These are phyloP conservation scores for Chaunax sp. DNA, from an alignment of 2,797 vertebrate genomes.

Conservation along the genomic window DNA sequence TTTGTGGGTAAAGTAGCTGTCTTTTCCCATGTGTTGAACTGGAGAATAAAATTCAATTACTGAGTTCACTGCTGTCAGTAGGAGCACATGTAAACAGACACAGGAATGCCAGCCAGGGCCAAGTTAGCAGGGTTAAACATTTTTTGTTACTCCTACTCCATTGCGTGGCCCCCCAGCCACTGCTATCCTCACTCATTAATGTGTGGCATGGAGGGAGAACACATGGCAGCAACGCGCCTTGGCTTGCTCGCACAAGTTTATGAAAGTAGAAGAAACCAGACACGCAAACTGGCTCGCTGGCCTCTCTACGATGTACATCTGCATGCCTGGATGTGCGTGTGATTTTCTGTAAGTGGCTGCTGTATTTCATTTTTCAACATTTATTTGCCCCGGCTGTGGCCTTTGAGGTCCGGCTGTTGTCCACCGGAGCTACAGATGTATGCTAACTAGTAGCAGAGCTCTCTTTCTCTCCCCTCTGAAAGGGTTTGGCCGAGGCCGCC, in stretches of 20 bases:
- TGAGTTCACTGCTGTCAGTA: conserved; percentile 56
- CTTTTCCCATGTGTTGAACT: conserved; percentile 60
- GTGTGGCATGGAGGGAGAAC: conserved; percentile 68
- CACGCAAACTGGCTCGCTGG: conserved; percentile 67
- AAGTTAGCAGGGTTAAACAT: conserved; percentile 56
- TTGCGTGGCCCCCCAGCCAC: conserved; percentile 50
- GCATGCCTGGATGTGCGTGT: conserved; percentile 50
- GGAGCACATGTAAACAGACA: conserved; percentile 63
- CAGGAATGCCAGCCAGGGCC: conserved; percentile 34
- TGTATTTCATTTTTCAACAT: conserved; percentile 76
- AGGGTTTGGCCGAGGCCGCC: conserved; percentile 66
- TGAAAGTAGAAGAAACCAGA: conserved; percentile 66
- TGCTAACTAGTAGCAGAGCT: conserved; percentile 79
- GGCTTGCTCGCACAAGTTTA: conserved; percentile 55
- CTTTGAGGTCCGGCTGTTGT: conserved; percentile 63
- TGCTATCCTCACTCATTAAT: conserved; percentile 69
- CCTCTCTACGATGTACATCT: conserved; percentile 19
- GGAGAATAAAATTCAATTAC: conserved; percentile 58
- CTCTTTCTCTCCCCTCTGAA: conserved; percentile 34
- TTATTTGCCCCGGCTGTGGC: conserved; percentile 65
- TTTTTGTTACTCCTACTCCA: conserved; percentile 43
- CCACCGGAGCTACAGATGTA: conserved; percentile 74
- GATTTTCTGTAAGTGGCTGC: conserved; percentile 58
- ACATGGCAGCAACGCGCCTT: conserved; percentile 72
- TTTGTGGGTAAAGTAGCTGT: conserved; percentile 68